Evolutionary conservation across 2,888 invertebrate genomes (phyloP).

Genomic region (Tetragnatha montana): DNA sequence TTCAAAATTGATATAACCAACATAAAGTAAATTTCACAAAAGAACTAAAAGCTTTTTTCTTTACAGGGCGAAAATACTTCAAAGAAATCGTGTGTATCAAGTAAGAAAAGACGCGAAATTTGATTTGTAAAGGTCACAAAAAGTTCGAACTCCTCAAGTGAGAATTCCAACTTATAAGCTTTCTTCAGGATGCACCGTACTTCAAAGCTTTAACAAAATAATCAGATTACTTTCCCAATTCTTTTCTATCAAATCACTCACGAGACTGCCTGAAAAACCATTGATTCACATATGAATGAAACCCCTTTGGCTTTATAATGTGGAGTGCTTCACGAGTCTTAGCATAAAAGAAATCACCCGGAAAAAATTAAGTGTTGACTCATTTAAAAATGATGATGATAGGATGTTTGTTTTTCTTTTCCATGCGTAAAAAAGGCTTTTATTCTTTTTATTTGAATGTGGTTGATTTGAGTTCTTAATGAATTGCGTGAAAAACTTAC

Average conservation of each 20-base stretch:
- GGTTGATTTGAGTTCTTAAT: too few species aligned
- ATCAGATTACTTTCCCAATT: background rate
- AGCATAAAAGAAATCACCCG: background rate
- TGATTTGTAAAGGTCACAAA: background rate
- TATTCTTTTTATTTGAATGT: too few species aligned
- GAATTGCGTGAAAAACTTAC: too few species aligned
- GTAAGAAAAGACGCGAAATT: conserved; percentile 12
- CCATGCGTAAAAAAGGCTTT: too few species aligned
- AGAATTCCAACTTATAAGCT: background rate
- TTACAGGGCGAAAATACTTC: background rate
- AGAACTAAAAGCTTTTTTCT: background rate
- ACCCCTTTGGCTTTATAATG: background rate
- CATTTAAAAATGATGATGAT: background rate
- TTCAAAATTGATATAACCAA: background rate
- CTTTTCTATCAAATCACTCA: background rate
- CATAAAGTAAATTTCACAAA: background rate
- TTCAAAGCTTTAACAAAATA: background rate
- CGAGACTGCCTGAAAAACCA: background rate
- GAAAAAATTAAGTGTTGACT: background rate
- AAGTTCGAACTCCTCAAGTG: background rate
- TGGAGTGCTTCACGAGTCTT: background rate
- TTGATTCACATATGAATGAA: background rate
- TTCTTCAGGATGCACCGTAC: background rate
- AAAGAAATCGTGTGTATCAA: background rate
- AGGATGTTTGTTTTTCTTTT: too few species aligned